These are phyloP conservation scores for Drosophila pseudoobscura DNA, from an alignment of 1,140 invertebrate genomes.

Conservation along the genomic window DNA sequence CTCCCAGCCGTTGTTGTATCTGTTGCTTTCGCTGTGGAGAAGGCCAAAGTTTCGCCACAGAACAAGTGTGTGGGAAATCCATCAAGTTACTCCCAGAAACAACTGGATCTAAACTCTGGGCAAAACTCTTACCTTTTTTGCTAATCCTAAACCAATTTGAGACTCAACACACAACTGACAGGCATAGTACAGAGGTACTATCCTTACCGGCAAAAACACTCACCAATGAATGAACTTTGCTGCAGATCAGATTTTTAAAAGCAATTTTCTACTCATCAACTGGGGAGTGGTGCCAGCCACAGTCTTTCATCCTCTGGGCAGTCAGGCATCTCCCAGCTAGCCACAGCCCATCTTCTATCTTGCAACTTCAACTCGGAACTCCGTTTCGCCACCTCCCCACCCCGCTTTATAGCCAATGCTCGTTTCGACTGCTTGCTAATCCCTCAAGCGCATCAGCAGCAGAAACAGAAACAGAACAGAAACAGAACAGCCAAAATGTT, in stretches of 20 bases:
- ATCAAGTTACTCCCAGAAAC: conserved; percentile 4
- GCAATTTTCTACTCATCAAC: conserved; percentile 54
- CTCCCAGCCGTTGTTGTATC: conserved; percentile 7
- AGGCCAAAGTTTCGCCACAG: not conserved
- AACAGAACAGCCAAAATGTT: conserved; percentile 49
- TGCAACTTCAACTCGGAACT: no score
- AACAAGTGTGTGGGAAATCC: not conserved
- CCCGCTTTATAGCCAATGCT: not conserved
- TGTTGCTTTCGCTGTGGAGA: not conserved
- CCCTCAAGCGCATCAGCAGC: conserved; percentile 63
- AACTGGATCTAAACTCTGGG: conserved; percentile 13
- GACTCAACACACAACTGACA: conserved; percentile 23
- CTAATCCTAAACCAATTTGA: conserved; percentile 9
- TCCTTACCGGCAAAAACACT: conserved; percentile 3
- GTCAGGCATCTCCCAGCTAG: not conserved
- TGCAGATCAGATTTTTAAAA: conserved; percentile 50
- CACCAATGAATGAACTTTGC: conserved; percentile 26
- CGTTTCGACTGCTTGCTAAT: conserved; percentile 52
- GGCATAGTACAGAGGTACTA: conserved; percentile 12
- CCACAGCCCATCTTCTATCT: conserved; percentile 9
- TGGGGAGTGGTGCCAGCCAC: not conserved
- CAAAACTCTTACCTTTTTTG: no score
- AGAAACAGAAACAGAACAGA: conserved; percentile 16
- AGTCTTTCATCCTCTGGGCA: not conserved
- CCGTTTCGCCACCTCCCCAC: no score